Evolutionary conservation across 2,113 vertebrate species (phyloP).

Genomic region (Plecturocebus donacophilus): DNA sequence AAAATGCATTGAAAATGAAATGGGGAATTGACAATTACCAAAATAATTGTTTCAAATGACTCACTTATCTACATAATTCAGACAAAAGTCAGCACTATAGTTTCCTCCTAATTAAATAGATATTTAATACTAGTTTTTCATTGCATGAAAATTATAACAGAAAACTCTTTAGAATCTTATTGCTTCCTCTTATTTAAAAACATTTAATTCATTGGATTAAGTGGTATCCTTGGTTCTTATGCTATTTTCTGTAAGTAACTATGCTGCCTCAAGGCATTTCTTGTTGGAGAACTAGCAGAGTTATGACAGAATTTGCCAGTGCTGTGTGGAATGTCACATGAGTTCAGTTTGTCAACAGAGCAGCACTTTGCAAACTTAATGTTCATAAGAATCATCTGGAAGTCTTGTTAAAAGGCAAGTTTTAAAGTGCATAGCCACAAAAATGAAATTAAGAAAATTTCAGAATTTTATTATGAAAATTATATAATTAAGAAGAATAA

Average conservation of each 20-base stretch:
- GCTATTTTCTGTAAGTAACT: background rate
- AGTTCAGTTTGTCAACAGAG: background rate
- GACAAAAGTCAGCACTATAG: background rate
- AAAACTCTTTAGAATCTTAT: background rate
- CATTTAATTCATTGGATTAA: background rate
- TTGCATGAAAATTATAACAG: background rate
- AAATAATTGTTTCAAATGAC: background rate
- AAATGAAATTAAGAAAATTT: background rate
- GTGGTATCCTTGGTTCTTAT: background rate
- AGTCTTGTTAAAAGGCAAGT: background rate
- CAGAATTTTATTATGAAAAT: too few relatives aligned
- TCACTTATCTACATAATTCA: background rate
- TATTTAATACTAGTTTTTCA: conserved; percentile 21
- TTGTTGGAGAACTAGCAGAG: background rate
- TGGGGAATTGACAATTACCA: background rate
- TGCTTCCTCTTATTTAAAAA: background rate
- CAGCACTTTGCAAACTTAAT: background rate
- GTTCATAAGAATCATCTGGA: background rate
- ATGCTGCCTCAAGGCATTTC: background rate
- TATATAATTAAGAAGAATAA: background rate
- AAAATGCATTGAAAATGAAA: background rate
- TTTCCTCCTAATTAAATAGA: background rate
- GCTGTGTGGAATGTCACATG: background rate
- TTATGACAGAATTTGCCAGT: background rate
- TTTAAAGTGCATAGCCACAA: background rate